These are phyloP conservation scores for Caenorhabditis tropicalis DNA, from an alignment of 1,140 invertebrate species.

Conservation along the genomic window DNA sequence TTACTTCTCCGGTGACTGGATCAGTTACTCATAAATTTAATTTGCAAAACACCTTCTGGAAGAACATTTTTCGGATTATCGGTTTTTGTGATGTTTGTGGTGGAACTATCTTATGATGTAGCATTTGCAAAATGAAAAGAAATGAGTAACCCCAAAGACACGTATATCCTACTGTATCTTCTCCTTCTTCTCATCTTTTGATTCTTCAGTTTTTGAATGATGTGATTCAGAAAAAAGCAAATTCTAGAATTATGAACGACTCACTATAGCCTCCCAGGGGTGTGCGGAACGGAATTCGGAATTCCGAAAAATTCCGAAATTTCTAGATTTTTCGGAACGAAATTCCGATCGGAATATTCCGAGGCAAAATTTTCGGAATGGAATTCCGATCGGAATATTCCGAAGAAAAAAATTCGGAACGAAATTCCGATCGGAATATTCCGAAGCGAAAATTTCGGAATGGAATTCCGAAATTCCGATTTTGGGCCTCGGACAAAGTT, in stretches of 20 bases:
- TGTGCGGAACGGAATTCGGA: too few species aligned
- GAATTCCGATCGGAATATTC: too few species aligned
- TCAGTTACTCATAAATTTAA: not conserved
- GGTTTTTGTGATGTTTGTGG: not conserved
- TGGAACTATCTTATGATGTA: not conserved
- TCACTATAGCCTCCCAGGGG: constrained; percentile 11
- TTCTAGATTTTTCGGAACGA: too few species aligned
- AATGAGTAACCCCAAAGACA: not conserved
- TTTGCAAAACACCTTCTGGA: not conserved
- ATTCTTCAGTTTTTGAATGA: not conserved
- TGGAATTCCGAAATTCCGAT: too few species aligned
- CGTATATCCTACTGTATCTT: not conserved
- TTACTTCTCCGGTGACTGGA: not conserved
- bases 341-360: too few species aligned
- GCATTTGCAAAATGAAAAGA: not conserved
- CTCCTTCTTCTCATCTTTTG: not conserved
- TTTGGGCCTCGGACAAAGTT: too few species aligned
- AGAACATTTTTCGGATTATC: not conserved
- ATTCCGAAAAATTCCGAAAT: too few species aligned
- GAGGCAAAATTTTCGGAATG: too few species aligned
- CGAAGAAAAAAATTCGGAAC: too few species aligned
- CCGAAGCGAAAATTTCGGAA: too few species aligned
- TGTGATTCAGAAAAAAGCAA: too few species aligned
- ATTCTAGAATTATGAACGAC: not conserved
- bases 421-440: too few species aligned